Evolutionary conservation across 2,888 invertebrate genomes (phyloP), one percentile per base, ranked within the genome.

Genomic region (Agrotis exclamationis): DNA sequence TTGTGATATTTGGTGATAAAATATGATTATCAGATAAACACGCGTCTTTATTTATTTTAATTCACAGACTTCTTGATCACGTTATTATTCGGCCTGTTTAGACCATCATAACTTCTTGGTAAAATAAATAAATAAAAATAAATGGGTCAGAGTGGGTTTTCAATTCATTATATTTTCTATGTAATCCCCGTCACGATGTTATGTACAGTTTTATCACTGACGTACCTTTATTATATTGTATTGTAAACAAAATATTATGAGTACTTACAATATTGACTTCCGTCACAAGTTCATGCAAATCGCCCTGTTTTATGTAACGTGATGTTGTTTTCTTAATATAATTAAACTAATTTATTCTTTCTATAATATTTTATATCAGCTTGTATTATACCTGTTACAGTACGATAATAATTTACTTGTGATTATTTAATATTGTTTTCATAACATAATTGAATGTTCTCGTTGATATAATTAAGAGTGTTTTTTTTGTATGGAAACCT

Each of bases 221-320:
- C 81, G 81, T 66, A 39, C 16, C 14, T 59, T 33, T 50, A 51
- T 45, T 22, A 18, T 45, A 62, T 53, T 44, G 20, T 76, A 53
- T 66, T 63, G 70, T 76, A 80, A 79, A 80, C 66, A 76, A 67
- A 63, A 80, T 63, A 66, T 18, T n/a, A 56, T 20, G 45, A 45
- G 48, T 68, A 59, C 39, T 39, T 11, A 39, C 45, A 51, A 45
- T 51, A 44, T 54, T 28, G 57, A 63, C 28, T 68, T 63, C 76
- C 63, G 76, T 64, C 59, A 20, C 24, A 28, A 6, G 14, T 33
- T 39, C 28, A 54, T 69, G 33, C 53, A 78, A 58, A 56, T 50
- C 18, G n/a, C 24, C 62, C 62, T 62, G 62, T 74, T 73, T 62
- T 48, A 73, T 63, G 33, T 50, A 63, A 74, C 47, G 11, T 48